A percentile compares a stretch with the other conserved stretches of the same genome.
Evolutionary conservation across 2,888 invertebrate genomes (phyloP).

Genomic region (Agrilus biguttatus): DNA sequence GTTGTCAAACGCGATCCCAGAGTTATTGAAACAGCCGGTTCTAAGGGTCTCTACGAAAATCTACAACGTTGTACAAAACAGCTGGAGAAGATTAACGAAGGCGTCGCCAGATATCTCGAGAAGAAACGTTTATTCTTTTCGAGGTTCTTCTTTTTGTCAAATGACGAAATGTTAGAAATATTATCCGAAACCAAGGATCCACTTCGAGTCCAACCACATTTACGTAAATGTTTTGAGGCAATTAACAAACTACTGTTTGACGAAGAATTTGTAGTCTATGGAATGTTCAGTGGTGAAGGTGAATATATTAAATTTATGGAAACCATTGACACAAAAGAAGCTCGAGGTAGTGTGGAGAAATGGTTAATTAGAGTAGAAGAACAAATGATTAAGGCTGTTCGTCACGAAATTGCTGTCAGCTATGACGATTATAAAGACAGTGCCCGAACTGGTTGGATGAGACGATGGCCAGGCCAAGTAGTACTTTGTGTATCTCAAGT

Average conservation of each 20-base stretch:
- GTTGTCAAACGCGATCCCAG: conserved; percentile 45
- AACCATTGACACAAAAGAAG: conserved; percentile 52
- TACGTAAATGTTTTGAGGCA: conserved; percentile 81
- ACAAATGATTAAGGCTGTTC: conserved; percentile 61
- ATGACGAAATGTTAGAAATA: conserved; percentile 82
- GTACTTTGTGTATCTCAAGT: conserved; percentile 67
- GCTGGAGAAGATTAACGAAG: conserved; percentile 69
- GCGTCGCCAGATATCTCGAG: conserved; percentile 69
- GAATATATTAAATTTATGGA: conserved; percentile 53
- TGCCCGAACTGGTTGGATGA: conserved; percentile 53
- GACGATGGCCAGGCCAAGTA: conserved; percentile 70
- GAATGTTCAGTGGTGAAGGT: conserved; percentile 63
- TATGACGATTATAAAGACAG: conserved; percentile 46
- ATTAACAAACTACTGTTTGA: conserved; percentile 64
- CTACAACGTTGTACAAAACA: conserved; percentile 51
- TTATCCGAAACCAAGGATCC: conserved; percentile 82
- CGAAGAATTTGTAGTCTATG: conserved; percentile 51
- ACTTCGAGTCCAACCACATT: conserved; percentile 66
- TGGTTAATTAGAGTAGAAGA: conserved; percentile 76
- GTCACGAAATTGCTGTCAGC: conserved; percentile 52
- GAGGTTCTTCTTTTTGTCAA: conserved; percentile 80
- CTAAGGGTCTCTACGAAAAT: conserved; percentile 51
- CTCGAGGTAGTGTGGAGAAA: conserved; percentile 71
- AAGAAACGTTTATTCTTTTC: conserved; percentile 73
- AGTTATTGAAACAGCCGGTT: conserved; percentile 51